A percentile compares a stretch with the other conserved stretches of the same genome.
Conservation (phyloP, 2,113 vertebrate genomes). For the Cnemophilus loriae region DNA sequence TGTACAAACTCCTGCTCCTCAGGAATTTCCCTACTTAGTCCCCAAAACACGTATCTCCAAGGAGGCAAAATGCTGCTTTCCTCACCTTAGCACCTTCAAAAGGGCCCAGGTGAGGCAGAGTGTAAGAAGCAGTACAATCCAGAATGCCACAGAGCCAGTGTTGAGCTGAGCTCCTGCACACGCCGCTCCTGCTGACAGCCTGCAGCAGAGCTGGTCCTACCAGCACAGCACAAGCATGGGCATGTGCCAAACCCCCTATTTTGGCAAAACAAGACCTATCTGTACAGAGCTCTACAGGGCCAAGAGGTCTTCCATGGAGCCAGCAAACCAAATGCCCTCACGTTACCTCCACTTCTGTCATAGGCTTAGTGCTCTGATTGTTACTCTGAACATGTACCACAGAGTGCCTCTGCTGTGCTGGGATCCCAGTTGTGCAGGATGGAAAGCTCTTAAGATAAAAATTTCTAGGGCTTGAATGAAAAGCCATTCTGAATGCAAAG, state of each 20-base stretch:
- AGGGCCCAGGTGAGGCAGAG: not conserved
- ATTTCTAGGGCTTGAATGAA: not conserved
- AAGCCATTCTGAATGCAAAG: not conserved
- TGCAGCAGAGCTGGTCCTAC: not conserved
- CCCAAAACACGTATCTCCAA: not conserved
- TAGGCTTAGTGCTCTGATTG: rapidly evolving
- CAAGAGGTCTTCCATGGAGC: not conserved
- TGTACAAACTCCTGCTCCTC: not conserved
- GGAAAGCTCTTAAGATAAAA: not conserved
- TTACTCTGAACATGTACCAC: not conserved
- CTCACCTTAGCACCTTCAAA: not conserved
- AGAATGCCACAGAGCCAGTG: not conserved
- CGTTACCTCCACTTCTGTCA: not conserved
- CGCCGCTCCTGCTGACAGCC: not conserved
- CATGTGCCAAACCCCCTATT: not conserved
- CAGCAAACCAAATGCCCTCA: not conserved
- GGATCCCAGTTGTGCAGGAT: not conserved
- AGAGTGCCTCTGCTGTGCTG: not conserved
- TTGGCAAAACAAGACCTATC: not conserved
- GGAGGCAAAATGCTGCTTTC: not conserved
- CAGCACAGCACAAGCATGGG: not conserved
- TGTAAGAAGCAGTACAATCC: not conserved
- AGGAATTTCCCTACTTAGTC: not conserved
- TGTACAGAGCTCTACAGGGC: not conserved
- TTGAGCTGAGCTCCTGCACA: not conserved